Conservation (phyloP, 2,888 invertebrate species). For the Eudemis profundana region DNA sequence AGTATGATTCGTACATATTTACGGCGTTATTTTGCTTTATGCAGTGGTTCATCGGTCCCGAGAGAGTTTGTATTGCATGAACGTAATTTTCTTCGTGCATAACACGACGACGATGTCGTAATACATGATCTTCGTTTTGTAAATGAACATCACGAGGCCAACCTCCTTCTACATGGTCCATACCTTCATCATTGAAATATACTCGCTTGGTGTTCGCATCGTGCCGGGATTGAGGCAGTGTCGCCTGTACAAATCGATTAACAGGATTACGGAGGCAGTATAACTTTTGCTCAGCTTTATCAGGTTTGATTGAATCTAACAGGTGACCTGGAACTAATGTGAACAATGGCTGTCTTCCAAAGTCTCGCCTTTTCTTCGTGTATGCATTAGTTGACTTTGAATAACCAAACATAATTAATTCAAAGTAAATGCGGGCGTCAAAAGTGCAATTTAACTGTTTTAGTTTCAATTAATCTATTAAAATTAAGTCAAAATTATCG, state of each 20-base stretch:
- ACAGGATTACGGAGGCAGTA: constrained; percentile 83
- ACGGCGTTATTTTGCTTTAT: constrained; percentile 92
- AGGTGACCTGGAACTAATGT: constrained; percentile 71
- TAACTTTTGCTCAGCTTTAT: constrained; percentile 67
- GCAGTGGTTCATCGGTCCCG: constrained; percentile 86
- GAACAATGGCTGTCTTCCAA: constrained; percentile 82
- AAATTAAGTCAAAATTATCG: constrained; percentile 26
- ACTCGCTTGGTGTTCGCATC: constrained; percentile 87
- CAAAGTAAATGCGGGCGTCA: constrained; percentile 17
- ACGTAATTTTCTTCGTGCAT: constrained; percentile 92
- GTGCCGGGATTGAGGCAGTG: constrained; percentile 75
- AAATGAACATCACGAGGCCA: constrained; percentile 92
- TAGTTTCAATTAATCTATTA: not conserved
- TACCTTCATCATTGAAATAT: constrained; percentile 85
- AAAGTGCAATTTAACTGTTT: not conserved
- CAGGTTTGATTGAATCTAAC: constrained; percentile 73
- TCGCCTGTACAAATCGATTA: constrained; percentile 77
- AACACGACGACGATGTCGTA: constrained; percentile 90
- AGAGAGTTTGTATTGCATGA: constrained; percentile 85
- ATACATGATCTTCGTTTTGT: constrained; percentile 88
- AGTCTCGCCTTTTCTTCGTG: constrained; percentile 76
- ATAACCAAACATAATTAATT: constrained; percentile 62
- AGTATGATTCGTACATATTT: constrained; percentile 92
- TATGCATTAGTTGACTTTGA: constrained; percentile 74
- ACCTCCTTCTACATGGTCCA: constrained; percentile 92